phyloP scores from a whole-genome alignment of 2,888 invertebrate genomes.

The Xanthia togata region DNA sequence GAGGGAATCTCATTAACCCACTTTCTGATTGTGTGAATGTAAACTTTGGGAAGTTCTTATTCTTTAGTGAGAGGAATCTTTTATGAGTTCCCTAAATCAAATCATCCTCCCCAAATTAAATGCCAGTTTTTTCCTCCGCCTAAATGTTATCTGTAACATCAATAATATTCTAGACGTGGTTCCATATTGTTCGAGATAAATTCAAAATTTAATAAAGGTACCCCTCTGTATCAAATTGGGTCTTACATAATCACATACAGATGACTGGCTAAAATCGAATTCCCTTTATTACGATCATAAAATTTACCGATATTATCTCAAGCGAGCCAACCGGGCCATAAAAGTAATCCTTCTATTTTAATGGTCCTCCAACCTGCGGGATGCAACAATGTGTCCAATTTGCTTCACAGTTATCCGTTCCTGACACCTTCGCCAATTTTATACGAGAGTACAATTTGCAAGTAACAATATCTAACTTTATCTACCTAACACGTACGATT shows the following conservation, averaged over 20 bases:
- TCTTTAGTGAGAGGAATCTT: constrained; percentile 83
- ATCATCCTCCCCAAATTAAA: constrained; percentile 77
- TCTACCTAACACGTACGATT: constrained; percentile 44
- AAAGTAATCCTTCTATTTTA: constrained; percentile 90
- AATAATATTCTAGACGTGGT: constrained; percentile 50
- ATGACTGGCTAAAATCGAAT: constrained; percentile 89
- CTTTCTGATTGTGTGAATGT: constrained; percentile 89
- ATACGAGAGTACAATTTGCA: constrained; percentile 72
- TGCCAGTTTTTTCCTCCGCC: constrained; percentile 61
- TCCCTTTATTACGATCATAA: constrained; percentile 88
- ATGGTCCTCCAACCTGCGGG: constrained; percentile 87
- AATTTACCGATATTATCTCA: constrained; percentile 89
- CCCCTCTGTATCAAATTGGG: constrained; percentile 71
- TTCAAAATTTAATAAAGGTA: constrained; percentile 66
- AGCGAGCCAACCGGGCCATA: constrained; percentile 86
- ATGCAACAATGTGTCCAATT: constrained; percentile 87
- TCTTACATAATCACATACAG: constrained; percentile 85
- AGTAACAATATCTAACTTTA: constrained; percentile 59
- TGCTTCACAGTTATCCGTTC: constrained; percentile 73
- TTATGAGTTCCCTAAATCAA: constrained; percentile 84
- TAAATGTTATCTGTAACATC: constrained; percentile 49
- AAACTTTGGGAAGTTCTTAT: constrained; percentile 87
- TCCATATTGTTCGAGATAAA: constrained; percentile 65
- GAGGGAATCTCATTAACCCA: constrained; percentile 90
- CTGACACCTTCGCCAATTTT: constrained; percentile 71